Percentiles rank a stretch among this genome's conserved stretches.
These are phyloP conservation scores for Colaptes auratus DNA, from an alignment of 2,113 vertebrate species.

Conservation along the genomic window DNA sequence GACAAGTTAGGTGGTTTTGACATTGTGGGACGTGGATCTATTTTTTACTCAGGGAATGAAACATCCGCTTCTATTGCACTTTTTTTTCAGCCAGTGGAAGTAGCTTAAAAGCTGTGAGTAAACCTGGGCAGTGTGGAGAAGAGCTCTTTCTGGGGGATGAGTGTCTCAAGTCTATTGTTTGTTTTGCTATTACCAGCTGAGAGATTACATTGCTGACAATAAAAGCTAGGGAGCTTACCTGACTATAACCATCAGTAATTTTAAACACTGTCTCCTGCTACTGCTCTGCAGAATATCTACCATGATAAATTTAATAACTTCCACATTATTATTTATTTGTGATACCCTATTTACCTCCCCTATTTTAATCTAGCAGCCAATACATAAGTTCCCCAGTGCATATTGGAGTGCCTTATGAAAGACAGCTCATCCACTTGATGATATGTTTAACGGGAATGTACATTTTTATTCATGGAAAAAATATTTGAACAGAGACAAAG, in stretches of 20 bases:
- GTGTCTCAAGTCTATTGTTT: neutral
- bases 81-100: neutral
- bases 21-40: neutral
- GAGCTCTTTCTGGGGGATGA: neutral
- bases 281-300: neutral
- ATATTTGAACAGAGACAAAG: constrained; percentile 29
- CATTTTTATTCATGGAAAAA: constrained; percentile 22
- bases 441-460: neutral
- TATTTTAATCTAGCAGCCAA: constrained; percentile 2
- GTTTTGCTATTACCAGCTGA: neutral
- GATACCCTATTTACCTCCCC: neutral
- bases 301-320: neutral
- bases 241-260: neutral
- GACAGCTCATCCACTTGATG: neutral
- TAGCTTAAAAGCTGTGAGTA: neutral
- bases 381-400: neutral
- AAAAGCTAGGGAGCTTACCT: neutral
- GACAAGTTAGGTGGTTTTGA: neutral
- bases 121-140: neutral
- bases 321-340: neutral
- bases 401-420: neutral
- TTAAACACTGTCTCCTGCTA: constrained; percentile 5
- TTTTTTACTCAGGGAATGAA: neutral
- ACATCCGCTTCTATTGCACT: neutral
- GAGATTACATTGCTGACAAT: neutral